Evolutionary conservation across 2,797 vertebrate species (phyloP).

Genomic region (Myioborus miniatus): DNA sequence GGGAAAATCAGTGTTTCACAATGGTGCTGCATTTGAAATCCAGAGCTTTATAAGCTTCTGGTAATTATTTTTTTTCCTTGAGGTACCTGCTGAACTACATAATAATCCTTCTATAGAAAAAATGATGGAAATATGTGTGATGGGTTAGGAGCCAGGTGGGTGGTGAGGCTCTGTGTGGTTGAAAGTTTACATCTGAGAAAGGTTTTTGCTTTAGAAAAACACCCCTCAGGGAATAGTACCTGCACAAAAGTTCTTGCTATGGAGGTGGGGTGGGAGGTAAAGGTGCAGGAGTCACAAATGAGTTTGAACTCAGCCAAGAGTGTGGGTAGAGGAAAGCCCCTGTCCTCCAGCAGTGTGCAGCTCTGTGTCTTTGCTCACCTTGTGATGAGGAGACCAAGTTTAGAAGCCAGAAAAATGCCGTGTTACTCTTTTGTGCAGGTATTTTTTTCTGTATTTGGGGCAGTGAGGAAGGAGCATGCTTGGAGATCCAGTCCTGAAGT

Average conservation of each 20-base stretch:
- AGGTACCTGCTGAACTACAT: neutral
- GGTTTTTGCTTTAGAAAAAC: neutral
- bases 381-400: neutral
- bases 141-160: neutral
- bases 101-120: neutral
- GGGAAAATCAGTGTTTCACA: neutral
- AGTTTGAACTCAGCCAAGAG: neutral
- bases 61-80: neutral
- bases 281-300: neutral
- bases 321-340: rapidly evolving
- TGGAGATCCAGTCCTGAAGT: neutral
- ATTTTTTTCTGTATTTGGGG: neutral
- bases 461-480: neutral
- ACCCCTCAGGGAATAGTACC: neutral
- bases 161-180: neutral
- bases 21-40: neutral
- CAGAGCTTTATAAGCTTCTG: neutral
- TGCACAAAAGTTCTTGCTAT: neutral
- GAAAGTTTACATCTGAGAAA: neutral
- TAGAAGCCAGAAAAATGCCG: neutral
- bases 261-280: neutral
- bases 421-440: neutral
- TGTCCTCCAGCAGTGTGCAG: neutral
- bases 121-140: neutral
- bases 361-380: rapidly evolving